Base-by-base conservation (phyloP, 2,113 vertebrate species). In the Eurystomus gularis region DNA sequence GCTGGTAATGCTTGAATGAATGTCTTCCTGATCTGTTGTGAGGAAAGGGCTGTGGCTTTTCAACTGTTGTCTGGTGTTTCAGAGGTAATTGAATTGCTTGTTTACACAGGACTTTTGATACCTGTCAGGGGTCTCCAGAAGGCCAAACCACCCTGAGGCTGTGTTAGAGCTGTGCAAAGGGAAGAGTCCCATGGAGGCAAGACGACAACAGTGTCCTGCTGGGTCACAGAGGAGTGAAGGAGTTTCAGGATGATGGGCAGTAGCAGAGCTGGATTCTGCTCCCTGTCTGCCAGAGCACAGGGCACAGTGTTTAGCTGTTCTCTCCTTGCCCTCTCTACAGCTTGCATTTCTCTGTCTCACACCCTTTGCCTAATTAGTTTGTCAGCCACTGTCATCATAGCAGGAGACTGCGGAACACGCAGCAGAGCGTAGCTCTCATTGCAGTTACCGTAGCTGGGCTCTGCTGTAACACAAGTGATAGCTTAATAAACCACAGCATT, bases 361-460 rank as follows among this genome's bases (percentile, higher is more conserved):
- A 91, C 70, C 57, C 70, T 85, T 61, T 52, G 29, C 73, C 84
- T 95, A 94, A 96, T 96, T 94, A 94, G 89, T 93, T 96, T 90
- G 91, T 95, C 92, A 94, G 82, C 62, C 28, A 12, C 88, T 90
- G 93, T 86, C 93, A 73, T 77, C 46, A 14, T 70, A 40, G 69
- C 81, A 37, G 79, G 75, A 94, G 75, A 17, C 82, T 90, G 93
- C 90, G 85, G 90, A 91, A 60, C 49, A 84, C 51, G 49, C 68
- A 91, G 49, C 78, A 93, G 91, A 92, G 90, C 29, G 3, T 82
- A 51, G 81, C 84, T 89, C 82, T 94, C 62, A 17, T 42, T 91
- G 87, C 94, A 96, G 85, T 85, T 95, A 58, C 83, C 4, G 9
- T 90, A 69, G 79, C 79, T 86, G 66, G 42, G 92, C 71, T 96